Conservation (phyloP, 2,797 vertebrate genomes). For the Luscinia luscinia region DNA sequence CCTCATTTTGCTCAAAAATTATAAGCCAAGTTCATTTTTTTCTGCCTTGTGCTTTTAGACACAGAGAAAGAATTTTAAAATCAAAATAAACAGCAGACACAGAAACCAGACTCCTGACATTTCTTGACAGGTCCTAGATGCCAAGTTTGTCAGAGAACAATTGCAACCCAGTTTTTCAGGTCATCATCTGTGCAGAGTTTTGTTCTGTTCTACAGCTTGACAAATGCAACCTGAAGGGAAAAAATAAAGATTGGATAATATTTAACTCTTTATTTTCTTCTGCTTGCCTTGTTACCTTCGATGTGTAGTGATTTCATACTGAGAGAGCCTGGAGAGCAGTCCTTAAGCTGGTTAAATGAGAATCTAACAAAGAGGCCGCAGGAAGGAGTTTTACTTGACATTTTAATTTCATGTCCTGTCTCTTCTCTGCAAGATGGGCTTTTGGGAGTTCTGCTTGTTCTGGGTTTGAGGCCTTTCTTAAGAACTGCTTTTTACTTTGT, state of each 20-base stretch:
- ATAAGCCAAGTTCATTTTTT: not conserved
- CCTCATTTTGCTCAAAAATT: not conserved
- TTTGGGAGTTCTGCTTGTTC: not conserved
- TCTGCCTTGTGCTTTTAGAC: not conserved
- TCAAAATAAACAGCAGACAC: not conserved
- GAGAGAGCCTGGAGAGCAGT: not conserved
- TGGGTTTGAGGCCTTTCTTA: not conserved
- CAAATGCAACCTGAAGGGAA: not conserved
- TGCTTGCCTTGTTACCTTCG: not conserved
- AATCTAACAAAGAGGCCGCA: not conserved
- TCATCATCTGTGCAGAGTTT: slow-evolving; percentile 5
- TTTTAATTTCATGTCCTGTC: not conserved
- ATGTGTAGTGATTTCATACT: not conserved
- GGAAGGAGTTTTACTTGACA: not conserved
- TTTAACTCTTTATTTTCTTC: not conserved
- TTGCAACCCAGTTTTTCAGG: slow-evolving; percentile 19
- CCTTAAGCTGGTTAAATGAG: not conserved
- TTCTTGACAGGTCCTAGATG: not conserved
- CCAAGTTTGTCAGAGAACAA: not conserved
- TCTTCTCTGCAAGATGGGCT: not conserved
- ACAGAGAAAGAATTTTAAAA: not conserved
- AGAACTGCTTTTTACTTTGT: not conserved
- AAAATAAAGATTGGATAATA: not conserved
- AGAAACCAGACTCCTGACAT: not conserved
- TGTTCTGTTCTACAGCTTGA: not conserved